A percentile compares a stretch with the other conserved stretches of the same genome.
Evolutionary conservation across 2,797 vertebrate species (phyloP).

Genomic region (Falco columbarius): DNA sequence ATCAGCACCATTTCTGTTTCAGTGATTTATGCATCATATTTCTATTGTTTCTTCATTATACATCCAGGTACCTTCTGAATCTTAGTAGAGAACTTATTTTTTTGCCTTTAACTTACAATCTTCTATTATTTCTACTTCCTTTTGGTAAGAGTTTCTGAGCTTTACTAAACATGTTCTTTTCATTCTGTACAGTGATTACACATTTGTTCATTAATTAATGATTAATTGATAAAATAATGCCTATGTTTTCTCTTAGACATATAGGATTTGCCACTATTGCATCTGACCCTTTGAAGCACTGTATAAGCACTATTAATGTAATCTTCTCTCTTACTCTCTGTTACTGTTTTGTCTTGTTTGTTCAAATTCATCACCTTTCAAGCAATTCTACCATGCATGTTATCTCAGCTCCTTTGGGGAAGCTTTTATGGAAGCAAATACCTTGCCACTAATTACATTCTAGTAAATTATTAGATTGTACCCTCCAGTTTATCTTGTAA

Average conservation of each 20-base stretch:
- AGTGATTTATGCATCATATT: neutral
- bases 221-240: neutral
- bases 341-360: neutral
- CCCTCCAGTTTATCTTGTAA: neutral
- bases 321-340: neutral
- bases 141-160: neutral
- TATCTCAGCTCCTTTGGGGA: conserved; percentile 25
- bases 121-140: neutral
- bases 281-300: neutral
- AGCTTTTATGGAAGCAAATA: neutral
- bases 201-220: neutral
- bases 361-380: conserved; percentile 42
- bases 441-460: conserved; percentile 29
- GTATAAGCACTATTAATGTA: neutral
- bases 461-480: conserved; percentile 21
- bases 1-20: neutral
- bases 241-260: neutral
- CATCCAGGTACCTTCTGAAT: neutral
- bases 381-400: neutral
- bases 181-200: neutral
- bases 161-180: neutral
- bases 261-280: neutral
- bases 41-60: neutral
- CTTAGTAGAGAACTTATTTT: neutral
- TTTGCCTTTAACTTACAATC: neutral